phyloP scores from a whole-genome alignment of 2,888 invertebrate species.

The Acanthopleura granulata region DNA sequence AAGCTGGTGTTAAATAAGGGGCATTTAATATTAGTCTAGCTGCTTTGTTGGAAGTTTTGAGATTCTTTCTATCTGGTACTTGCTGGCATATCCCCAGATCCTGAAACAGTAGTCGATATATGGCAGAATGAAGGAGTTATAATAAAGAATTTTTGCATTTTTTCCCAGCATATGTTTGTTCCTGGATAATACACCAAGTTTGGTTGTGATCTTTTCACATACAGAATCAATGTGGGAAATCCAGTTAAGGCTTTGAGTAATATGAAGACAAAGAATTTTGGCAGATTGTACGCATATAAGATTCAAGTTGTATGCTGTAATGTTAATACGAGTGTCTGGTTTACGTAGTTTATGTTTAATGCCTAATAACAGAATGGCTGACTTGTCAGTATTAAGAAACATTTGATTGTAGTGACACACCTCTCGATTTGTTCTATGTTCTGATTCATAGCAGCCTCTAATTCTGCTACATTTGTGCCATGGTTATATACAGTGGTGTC shows the following conservation, averaged over 20 bases:
- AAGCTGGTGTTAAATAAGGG: background rate
- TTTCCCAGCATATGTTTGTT: background rate
- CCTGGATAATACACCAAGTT: background rate
- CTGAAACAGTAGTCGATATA: background rate
- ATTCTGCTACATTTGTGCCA: background rate
- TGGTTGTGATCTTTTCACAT: background rate
- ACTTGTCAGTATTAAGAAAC: slow-evolving; percentile 4
- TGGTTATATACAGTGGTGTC: background rate
- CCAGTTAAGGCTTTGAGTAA: background rate
- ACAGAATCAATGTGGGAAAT: background rate
- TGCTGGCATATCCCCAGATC: background rate
- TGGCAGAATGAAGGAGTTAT: background rate
- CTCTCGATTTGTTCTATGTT: background rate
- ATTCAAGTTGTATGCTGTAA: background rate
- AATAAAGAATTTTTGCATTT: background rate
- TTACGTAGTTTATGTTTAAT: background rate
- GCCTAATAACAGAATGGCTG: background rate
- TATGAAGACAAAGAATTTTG: background rate
- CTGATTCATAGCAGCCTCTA: background rate
- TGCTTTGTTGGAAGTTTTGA: background rate
- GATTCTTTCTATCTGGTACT: background rate
- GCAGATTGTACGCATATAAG: background rate
- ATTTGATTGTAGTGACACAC: background rate
- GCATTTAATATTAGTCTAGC: background rate
- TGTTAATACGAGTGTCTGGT: background rate